phyloP scores from a whole-genome alignment of 2,888 invertebrate genomes.

The Sphaerophoria taeniata region DNA sequence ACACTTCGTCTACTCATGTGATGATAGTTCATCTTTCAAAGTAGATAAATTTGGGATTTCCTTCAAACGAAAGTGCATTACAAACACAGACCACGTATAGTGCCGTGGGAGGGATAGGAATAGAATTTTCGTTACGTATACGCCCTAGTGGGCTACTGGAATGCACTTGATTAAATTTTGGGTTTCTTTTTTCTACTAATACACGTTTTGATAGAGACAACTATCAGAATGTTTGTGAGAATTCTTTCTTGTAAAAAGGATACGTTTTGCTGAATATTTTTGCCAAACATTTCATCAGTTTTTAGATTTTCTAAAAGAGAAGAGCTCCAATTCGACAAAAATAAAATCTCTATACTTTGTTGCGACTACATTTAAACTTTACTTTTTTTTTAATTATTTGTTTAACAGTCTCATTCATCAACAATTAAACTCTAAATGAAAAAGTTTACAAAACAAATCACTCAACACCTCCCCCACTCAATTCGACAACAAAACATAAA shows the following conservation, averaged over 20 bases:
- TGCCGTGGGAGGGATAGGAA: not conserved
- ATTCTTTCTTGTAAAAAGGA: too few relatives aligned
- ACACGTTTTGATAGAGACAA: too few relatives aligned
- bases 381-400: too few relatives aligned
- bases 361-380: too few relatives aligned
- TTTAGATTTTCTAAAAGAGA: too few relatives aligned
- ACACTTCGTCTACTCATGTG: not conserved
- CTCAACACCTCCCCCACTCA: conserved; percentile 32
- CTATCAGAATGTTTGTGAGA: too few relatives aligned
- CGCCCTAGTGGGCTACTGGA: conserved; percentile 28
- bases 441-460: conserved; percentile 22
- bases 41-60: conserved; percentile 5
- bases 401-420: too few relatives aligned
- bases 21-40: conserved; percentile 13
- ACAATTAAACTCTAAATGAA: not conserved
- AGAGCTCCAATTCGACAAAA: too few relatives aligned
- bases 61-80: not conserved
- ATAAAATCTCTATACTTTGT: too few relatives aligned
- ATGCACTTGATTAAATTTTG: not conserved
- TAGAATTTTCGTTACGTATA: conserved; percentile 43
- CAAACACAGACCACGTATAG: not conserved
- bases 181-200: not conserved
- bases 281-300: too few relatives aligned
- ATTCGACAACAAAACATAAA: not conserved
- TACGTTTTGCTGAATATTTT: too few relatives aligned